These are phyloP conservation scores for Limnephilus auricula DNA, from an alignment of 2,888 invertebrate species.

Conservation along the genomic window DNA sequence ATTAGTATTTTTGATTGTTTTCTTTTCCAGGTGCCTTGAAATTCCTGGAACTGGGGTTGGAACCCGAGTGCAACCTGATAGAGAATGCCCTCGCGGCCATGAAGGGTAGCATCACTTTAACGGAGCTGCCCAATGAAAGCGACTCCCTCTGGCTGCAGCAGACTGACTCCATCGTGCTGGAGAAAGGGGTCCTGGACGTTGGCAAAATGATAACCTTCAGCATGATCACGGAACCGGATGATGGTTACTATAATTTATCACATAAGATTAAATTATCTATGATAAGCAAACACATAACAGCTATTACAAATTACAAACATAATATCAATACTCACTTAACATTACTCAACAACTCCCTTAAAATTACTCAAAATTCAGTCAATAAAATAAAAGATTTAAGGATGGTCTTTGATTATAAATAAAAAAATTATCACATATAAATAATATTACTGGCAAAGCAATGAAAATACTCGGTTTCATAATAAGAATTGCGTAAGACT, in stretches of 20 bases:
- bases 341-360: too few species aligned
- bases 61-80: slow-evolving; percentile 62
- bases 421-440: too few species aligned
- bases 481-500: too few species aligned
- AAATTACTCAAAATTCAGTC: too few species aligned
- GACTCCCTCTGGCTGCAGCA: not conserved
- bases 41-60: slow-evolving; percentile 56
- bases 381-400: too few species aligned
- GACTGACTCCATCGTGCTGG: slow-evolving; percentile 32
- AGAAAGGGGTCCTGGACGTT: slow-evolving; percentile 20
- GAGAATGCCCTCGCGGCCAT: slow-evolving; percentile 59
- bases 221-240: slow-evolving; percentile 16
- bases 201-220: not conserved
- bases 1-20: not conserved
- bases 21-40: slow-evolving; percentile 10
- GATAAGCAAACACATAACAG: too few species aligned
- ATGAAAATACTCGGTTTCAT: too few species aligned
- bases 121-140: not conserved
- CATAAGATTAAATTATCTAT: too few species aligned
- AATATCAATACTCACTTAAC: too few species aligned
- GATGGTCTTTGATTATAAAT: too few species aligned
- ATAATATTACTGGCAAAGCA: too few species aligned
- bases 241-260: not conserved
- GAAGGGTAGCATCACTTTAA: slow-evolving; percentile 41
- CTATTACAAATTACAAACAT: too few species aligned